Percentiles rank a stretch among this genome's conserved stretches.
These are phyloP conservation scores for Drosophila subobscura DNA, from an alignment of 1,140 invertebrate genomes.

Conservation along the genomic window DNA sequence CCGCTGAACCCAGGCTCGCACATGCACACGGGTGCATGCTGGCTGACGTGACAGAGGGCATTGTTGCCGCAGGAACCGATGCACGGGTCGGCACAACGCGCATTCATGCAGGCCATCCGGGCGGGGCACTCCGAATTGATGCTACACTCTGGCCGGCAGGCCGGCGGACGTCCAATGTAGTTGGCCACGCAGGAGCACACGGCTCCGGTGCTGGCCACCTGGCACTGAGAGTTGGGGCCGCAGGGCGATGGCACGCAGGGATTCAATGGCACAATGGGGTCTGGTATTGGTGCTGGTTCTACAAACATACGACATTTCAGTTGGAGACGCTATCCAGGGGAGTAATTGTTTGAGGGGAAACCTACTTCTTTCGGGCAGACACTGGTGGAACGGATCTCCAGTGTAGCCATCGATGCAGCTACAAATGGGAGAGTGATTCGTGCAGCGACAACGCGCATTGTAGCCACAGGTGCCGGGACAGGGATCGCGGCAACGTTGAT, in stretches of 20 bases:
- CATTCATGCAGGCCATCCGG: conserved; percentile 87
- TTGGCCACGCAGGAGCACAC: conserved; percentile 88
- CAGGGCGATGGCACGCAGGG: conserved; percentile 88
- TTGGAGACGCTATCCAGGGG: not conserved
- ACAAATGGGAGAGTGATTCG: conserved; percentile 93
- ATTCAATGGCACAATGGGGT: conserved; percentile 79
- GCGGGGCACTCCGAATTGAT: conserved; percentile 88
- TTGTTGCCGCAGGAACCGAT: conserved; percentile 88
- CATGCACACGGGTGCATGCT: conserved; percentile 88
- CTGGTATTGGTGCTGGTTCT: conserved; percentile 60
- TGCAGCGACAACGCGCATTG: conserved; percentile 92
- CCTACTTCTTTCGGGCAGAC: conserved; percentile 78
- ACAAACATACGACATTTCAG: conserved; percentile 44
- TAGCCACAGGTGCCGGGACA: conserved; percentile 92
- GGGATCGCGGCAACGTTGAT: conserved; percentile 91
- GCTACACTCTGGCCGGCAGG: conserved; percentile 89
- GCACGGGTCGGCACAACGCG: conserved; percentile 89
- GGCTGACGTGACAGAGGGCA: conserved; percentile 88
- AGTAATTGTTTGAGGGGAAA: not conserved
- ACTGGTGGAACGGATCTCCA: conserved; percentile 90
- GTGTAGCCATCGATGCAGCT: conserved; percentile 89
- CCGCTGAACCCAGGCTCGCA: conserved; percentile 89
- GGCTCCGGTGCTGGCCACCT: conserved; percentile 85
- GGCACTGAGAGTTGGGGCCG: conserved; percentile 88
- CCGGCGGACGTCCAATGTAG: conserved; percentile 89